Percentiles rank a stretch among this genome's conserved stretches.
Evolutionary conservation across 2,888 invertebrate species (phyloP).

Genomic region (Cacoxenus indagator): DNA sequence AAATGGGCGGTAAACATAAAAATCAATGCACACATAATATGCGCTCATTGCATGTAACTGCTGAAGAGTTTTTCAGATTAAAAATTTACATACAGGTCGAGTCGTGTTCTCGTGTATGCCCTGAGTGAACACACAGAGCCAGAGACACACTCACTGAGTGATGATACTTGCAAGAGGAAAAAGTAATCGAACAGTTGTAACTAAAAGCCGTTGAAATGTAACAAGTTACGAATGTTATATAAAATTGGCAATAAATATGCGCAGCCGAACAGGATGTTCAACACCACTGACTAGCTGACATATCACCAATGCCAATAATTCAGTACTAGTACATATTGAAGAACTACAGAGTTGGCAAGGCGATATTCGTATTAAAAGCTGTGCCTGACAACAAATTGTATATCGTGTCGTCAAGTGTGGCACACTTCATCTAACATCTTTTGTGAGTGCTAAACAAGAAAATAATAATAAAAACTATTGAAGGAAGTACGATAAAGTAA

Average conservation of each 20-base stretch:
- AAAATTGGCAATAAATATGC: constrained; percentile 43
- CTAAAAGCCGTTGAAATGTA: constrained; percentile 24
- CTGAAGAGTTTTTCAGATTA: constrained; percentile 60
- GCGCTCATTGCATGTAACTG: constrained; percentile 55
- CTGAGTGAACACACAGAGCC: constrained; percentile 42
- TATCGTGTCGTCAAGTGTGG: background rate
- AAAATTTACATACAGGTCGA: constrained; percentile 60
- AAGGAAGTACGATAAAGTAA: no score
- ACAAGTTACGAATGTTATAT: constrained; percentile 44
- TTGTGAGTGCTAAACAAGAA: no score
- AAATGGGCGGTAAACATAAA: constrained; percentile 25
- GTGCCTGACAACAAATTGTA: background rate
- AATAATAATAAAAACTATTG: no score
- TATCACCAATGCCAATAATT: background rate
- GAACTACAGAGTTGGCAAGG: background rate
- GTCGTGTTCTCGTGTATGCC: constrained; percentile 59
- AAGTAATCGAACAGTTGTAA: background rate
- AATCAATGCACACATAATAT: constrained; percentile 49
- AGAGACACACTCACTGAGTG: constrained; percentile 36
- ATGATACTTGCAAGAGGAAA: background rate
- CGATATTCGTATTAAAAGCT: background rate
- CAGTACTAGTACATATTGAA: background rate
- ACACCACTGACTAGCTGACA: constrained; percentile 22
- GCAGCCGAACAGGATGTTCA: constrained; percentile 13
- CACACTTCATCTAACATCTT: background rate